Evolutionary conservation across 1,140 invertebrate species (phyloP).

Genomic region (Sitobion miscanthi): DNA sequence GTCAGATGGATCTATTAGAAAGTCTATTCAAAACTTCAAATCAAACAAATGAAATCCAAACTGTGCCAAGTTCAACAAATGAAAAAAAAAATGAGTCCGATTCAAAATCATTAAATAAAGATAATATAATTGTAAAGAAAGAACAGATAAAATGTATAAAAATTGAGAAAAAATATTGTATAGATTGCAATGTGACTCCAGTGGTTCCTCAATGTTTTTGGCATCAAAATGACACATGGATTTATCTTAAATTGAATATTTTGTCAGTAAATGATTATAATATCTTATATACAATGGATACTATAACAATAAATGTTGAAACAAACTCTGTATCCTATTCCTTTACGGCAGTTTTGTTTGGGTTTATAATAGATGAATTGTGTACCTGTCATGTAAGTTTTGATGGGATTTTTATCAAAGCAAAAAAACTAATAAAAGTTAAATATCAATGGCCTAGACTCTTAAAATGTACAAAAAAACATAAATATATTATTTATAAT

Average conservation of each 20-base stretch:
- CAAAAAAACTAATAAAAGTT: conserved; percentile 19
- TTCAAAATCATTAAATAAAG: not conserved
- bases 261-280: conserved; percentile 21
- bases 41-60: conserved; percentile 13
- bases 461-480: conserved; percentile 33
- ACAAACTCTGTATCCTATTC: conserved; percentile 36
- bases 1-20: not conserved
- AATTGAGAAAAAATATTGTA: conserved; percentile 5
- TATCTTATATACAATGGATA: not conserved
- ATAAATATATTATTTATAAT: conserved; percentile 50
- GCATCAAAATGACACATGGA: conserved; percentile 33
- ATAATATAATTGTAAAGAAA: not conserved
- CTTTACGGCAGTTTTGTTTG: conserved; percentile 20
- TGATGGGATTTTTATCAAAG: conserved; percentile 34
- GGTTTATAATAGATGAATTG: not conserved
- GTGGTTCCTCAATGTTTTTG: conserved; percentile 27
- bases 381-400: conserved; percentile 1
- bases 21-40: not conserved
- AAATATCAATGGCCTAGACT: conserved; percentile 39
- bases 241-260: conserved; percentile 43
- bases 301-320: conserved; percentile 26
- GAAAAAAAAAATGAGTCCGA: not conserved
- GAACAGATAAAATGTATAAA: not conserved
- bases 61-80: not conserved
- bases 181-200: conserved; percentile 31